phyloP scores from a whole-genome alignment of 2,797 vertebrate genomes.

The Fratercula arctica region DNA sequence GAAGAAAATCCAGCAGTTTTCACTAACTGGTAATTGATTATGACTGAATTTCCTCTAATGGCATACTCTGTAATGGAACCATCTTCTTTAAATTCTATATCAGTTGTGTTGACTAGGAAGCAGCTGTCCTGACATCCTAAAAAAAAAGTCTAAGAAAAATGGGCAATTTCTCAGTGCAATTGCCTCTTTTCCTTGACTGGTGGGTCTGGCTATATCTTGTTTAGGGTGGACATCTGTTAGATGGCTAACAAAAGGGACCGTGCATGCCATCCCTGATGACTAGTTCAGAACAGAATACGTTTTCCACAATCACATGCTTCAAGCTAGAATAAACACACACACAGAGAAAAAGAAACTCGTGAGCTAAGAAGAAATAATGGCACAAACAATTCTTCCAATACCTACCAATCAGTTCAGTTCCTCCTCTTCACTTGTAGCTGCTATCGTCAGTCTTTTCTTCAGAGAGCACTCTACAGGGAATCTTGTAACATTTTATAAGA shows the following conservation, averaged over 20 bases:
- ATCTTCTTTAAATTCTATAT: background rate
- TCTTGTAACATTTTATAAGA: background rate
- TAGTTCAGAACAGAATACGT: background rate
- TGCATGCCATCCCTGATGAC: background rate
- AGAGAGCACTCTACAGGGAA: background rate
- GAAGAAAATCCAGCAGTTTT: background rate
- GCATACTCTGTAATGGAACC: background rate
- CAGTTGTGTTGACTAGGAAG: background rate
- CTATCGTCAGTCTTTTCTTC: background rate
- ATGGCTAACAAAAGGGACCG: background rate
- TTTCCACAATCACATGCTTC: background rate
- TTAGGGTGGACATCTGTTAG: background rate
- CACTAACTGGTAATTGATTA: background rate
- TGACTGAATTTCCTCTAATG: background rate
- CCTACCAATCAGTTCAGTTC: background rate
- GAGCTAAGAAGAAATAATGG: background rate
- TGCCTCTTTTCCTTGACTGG: background rate
- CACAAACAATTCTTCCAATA: background rate
- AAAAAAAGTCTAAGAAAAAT: background rate
- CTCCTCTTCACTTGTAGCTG: background rate
- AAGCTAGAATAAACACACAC: background rate
- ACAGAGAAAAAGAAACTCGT: background rate
- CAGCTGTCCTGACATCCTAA: background rate
- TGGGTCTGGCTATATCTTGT: background rate
- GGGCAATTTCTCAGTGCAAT: background rate